Evolutionary conservation across 2,797 vertebrate genomes (phyloP).

Genomic region (Parambassis ranga): DNA sequence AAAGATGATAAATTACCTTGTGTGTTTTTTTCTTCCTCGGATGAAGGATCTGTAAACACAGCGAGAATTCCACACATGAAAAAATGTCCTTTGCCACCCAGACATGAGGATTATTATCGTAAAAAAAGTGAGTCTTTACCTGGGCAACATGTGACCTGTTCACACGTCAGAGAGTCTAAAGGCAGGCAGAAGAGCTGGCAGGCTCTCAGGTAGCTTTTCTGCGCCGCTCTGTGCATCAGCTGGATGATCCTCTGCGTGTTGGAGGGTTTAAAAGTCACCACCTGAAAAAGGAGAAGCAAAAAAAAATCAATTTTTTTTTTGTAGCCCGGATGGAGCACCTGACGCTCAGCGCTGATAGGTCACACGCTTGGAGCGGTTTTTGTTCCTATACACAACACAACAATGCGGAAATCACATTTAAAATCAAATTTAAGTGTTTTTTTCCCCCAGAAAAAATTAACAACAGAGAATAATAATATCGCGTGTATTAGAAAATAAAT

Average conservation of each 20-base stretch:
- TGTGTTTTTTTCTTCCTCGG: not conserved
- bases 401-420: too few relatives aligned
- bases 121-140: conserved; percentile 9
- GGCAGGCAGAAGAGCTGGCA: conserved; percentile 64
- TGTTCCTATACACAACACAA: not conserved
- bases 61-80: too few relatives aligned
- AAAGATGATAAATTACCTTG: conserved; percentile 55
- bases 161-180: conserved; percentile 18
- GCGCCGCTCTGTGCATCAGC: conserved; percentile 46
- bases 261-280: not conserved
- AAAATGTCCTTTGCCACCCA: too few relatives aligned
- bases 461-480: too few relatives aligned
- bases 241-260: conserved; percentile 39
- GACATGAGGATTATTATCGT: too few relatives aligned
- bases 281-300: not conserved
- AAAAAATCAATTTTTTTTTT: not conserved
- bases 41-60: conserved; percentile 35
- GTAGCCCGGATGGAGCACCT: too few relatives aligned
- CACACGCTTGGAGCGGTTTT: too few relatives aligned
- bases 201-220: conserved; percentile 55
- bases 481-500: too few relatives aligned
- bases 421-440: too few relatives aligned
- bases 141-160: conserved; percentile 22
- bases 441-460: too few relatives aligned
- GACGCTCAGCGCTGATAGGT: too few relatives aligned